Evolutionary conservation across 1,140 invertebrate species (phyloP).

Genomic region (Aphidius gifuensis): DNA sequence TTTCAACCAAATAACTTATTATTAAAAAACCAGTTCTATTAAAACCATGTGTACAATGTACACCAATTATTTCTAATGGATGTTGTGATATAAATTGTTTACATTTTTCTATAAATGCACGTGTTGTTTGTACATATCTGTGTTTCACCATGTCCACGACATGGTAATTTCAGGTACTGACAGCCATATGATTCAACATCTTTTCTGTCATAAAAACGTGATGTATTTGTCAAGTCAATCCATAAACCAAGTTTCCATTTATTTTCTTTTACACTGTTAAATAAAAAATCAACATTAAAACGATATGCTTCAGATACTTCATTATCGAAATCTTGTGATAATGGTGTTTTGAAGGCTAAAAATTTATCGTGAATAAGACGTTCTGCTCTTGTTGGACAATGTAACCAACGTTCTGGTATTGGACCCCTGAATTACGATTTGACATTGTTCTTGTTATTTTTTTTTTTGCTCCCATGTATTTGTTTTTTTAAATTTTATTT

Average conservation of each 20-base stretch:
- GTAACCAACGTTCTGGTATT: too few species aligned
- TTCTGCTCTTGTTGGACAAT: too few species aligned
- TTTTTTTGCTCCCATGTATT: too few species aligned
- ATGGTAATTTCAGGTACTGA: conserved; percentile 83
- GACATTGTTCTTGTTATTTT: too few species aligned
- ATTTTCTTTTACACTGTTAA: conserved; percentile 29
- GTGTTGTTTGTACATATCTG: conserved; percentile 73
- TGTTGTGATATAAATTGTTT: conserved; percentile 74
- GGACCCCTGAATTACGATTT: too few species aligned
- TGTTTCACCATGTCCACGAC: conserved; percentile 80
- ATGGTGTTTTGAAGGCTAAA: too few species aligned
- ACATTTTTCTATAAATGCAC: conserved; percentile 75
- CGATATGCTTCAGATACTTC: too few species aligned
- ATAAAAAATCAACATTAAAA: too few species aligned
- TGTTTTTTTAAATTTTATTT: too few species aligned
- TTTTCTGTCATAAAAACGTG: conserved; percentile 82
- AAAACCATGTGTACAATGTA: conserved; percentile 98
- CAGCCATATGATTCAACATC: conserved; percentile 73
- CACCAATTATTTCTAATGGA: conserved; percentile 82
- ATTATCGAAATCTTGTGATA: too few species aligned
- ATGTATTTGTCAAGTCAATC: conserved; percentile 96
- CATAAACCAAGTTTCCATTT: conserved; percentile 88
- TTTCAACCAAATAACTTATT: conserved; percentile 84
- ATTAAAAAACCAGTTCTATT: conserved; percentile 97
- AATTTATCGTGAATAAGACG: too few species aligned